Conservation (phyloP, 2,113 vertebrate species). For the Fukomys damarensis region DNA sequence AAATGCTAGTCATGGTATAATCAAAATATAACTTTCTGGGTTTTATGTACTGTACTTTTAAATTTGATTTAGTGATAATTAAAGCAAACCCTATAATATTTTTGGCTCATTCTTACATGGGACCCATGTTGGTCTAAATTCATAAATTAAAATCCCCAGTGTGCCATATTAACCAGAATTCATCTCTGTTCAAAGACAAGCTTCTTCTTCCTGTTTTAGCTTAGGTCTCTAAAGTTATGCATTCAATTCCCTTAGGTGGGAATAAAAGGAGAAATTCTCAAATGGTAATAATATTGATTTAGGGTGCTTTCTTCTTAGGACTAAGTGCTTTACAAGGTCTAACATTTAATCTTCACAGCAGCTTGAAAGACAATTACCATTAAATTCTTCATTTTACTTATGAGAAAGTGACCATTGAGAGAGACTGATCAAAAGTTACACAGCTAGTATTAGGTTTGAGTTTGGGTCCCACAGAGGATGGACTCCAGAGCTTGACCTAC, state of each 20-base stretch:
- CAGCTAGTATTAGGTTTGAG: background rate
- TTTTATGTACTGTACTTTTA: background rate
- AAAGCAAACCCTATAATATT: background rate
- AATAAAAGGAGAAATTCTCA: background rate
- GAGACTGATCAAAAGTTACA: background rate
- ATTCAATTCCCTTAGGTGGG: background rate
- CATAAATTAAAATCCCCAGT: constrained; percentile 1
- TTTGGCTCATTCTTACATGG: background rate
- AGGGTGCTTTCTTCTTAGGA: background rate
- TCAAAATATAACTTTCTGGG: background rate
- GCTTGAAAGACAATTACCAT: background rate
- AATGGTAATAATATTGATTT: background rate
- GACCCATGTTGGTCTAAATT: background rate
- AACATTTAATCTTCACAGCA: constrained; percentile 9
- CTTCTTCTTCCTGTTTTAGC: background rate
- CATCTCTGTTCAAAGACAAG: constrained; percentile 8
- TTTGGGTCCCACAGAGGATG: background rate
- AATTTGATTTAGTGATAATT: background rate
- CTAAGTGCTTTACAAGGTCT: background rate
- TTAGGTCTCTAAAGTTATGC: background rate
- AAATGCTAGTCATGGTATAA: background rate
- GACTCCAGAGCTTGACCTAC: background rate
- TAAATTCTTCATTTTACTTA: background rate
- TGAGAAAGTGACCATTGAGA: background rate
- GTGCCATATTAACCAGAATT: background rate